phyloP scores from a whole-genome alignment of 2,797 vertebrate genomes.

The Sebastes elongatus region DNA sequence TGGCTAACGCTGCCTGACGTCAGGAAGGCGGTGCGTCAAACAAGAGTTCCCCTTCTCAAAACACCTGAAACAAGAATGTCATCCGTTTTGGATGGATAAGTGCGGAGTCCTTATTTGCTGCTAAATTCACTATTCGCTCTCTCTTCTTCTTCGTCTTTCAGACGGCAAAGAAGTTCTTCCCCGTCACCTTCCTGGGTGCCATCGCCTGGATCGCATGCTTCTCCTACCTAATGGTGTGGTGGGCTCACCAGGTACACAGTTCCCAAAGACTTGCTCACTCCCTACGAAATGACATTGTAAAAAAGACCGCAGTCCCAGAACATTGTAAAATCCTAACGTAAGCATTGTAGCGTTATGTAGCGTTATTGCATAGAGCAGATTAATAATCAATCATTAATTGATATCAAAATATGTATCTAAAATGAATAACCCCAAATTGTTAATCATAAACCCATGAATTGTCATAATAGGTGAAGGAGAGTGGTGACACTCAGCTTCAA shows the following conservation, averaged over 20 bases:
- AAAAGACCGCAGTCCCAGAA: not conserved
- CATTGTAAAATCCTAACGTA: not conserved
- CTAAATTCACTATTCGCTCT: not conserved
- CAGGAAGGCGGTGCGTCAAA: conserved; percentile 84
- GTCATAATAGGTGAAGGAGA: too few species aligned
- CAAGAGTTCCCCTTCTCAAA: not conserved
- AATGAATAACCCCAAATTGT: too few species aligned
- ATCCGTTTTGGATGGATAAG: not conserved
- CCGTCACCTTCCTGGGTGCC: conserved; percentile 92
- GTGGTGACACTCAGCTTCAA: too few species aligned
- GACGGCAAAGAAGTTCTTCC: conserved; percentile 91
- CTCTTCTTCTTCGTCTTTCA: conserved; percentile 53
- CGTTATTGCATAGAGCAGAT: too few species aligned
- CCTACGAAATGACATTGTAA: not conserved
- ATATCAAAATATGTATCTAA: too few species aligned
- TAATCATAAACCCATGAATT: too few species aligned
- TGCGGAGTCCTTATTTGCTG: not conserved
- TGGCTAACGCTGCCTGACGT: conserved; percentile 92
- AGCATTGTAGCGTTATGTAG: not conserved
- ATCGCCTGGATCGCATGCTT: conserved; percentile 95
- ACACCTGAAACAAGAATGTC: not conserved
- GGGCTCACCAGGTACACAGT: conserved; percentile 95
- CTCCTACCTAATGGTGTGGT: conserved; percentile 99
- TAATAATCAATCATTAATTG: too few species aligned
- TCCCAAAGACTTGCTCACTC: not conserved